phyloP scores from a whole-genome alignment of 2,888 invertebrate species.

The Odontothrips loti region DNA sequence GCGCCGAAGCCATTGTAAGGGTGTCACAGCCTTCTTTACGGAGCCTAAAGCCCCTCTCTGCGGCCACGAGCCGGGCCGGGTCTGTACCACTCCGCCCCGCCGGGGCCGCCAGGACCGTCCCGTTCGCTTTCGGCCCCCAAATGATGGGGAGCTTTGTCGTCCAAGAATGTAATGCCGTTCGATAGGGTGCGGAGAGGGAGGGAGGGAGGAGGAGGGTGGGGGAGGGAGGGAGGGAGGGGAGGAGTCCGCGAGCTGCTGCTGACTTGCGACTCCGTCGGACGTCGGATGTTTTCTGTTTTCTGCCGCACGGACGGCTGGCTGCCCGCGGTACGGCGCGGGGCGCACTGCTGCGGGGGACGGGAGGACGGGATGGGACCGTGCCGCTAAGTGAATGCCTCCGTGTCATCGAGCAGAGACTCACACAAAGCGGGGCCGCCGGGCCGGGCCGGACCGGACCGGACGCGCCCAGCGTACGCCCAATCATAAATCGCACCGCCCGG shows the following conservation, averaged over 20 bases:
- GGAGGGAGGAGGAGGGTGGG: too few relatives aligned
- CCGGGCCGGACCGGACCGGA: neutral
- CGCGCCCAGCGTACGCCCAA: neutral
- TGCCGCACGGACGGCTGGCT: too few relatives aligned
- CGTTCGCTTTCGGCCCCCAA: neutral
- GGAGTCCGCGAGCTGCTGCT: neutral
- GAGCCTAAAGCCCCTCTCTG: neutral
- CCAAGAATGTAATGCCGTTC: neutral
- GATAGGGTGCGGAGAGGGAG: neutral
- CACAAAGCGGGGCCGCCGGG: neutral
- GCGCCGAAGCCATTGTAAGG: neutral
- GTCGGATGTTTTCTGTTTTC: too few relatives aligned
- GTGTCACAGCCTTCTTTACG: conserved; percentile 5
- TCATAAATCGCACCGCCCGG: neutral
- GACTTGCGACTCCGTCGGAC: too few relatives aligned
- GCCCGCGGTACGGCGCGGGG: too few relatives aligned
- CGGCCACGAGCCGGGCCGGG: neutral
- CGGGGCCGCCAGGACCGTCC: neutral
- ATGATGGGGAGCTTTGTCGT: neutral
- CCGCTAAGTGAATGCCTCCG: too few relatives aligned
- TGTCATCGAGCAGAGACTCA: too few relatives aligned
- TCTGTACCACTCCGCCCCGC: too few relatives aligned
- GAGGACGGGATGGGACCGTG: too few relatives aligned
- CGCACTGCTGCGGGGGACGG: too few relatives aligned
- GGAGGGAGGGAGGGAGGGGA: neutral